Evolutionary conservation across 1,140 invertebrate species (phyloP), one percentile per base, ranked within the genome.

Genomic region (Calliphora vicina): DNA sequence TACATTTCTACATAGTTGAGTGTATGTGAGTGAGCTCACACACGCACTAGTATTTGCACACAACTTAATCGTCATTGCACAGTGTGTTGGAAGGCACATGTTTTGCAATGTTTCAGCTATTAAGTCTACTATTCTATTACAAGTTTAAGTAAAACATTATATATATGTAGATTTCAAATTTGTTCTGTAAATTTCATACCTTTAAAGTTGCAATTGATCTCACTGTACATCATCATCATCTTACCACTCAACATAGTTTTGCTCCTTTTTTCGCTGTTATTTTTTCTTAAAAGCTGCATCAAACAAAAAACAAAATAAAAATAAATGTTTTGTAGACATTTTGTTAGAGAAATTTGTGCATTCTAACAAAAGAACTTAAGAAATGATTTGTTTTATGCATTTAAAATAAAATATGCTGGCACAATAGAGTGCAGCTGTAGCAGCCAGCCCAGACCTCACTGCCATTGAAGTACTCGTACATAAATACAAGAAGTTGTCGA

Each of bases 301-400:
- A 1, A 35, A 35, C 0, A 10, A 35, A 35, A 35, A 35, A 57
- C 8, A 57, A 10, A 57, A 57, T 57, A 57, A 35, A 57, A 57
- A 57, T 13, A 17, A 57, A 57, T 67, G 12, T 67, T 67, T 10
- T 67, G 61, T 67, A 67, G 61, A 23, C 61, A 67, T 67, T 23
- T 67, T 67, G 61, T 67, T 20, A 67, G 23, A 67, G 25, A 17
- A 67, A 20, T 67, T 67, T 35, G 35, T 35, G 35, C 35, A 35
- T 35, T 67, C n/a, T 67, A 67, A 67, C 61, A 67, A 67, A 67
- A 67, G 61, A 25, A 50, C 20, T 2, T 1, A 57, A 57, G n/a
- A 57, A 57, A 67, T 67, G 61, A 23, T 67, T 67, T 67, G 61
- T 67, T 67, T 67, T 67, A 67, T 67, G 20, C 6, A 67, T 67